Base-by-base conservation (phyloP, 1,140 invertebrate species). In the Leptoteleia sp. region DNA sequence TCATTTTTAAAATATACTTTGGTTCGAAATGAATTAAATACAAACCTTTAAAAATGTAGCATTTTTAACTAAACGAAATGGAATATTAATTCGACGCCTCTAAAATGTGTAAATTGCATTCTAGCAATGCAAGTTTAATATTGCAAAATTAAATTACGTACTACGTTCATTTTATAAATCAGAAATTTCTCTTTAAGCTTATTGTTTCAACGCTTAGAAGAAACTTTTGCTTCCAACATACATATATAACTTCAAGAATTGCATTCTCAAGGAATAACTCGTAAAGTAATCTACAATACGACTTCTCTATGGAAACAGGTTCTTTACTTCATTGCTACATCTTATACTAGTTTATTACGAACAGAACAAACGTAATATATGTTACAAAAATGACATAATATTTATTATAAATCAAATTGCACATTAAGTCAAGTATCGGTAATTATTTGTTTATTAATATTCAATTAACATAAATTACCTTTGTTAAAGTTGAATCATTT, bases 221-320 rank as follows among this genome's bases (percentile, higher is more conserved):
- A 43, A 59, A 59, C 27, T 43, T 43, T 9, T 22, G 15, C 40
- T 12, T 16, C 15, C 38, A 43, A 43, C 27, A 22, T 59, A 42
- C 40, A 40, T 27, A 45, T n/a, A n/a, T 11, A 61, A 52, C 35
- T 52, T 52, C 25, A 52, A 17, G 8, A 42, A 22, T 33, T 52
- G 22, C 47, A 52, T 65, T 42, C 31, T 43, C 35, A 33, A 50
- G 33, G 19, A 48, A 52, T 50, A 52, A 65, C 22, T 65, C 31
- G 45, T 43, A 65, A 65, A 65, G 19, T 47, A 62, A 48, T 19
- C 12, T 62, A 47, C n/a, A 37, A 12, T 22, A 65, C 13, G 37
- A 38, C 43, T 65, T 65, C 61, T 65, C 52, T 42, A 42, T 8
- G 8, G 52, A 65, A 65, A 6, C 35, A 65, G 35, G 38, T 65